Base-by-base conservation (phyloP, 2,113 vertebrate genomes). In the Tetrao urogallus region DNA sequence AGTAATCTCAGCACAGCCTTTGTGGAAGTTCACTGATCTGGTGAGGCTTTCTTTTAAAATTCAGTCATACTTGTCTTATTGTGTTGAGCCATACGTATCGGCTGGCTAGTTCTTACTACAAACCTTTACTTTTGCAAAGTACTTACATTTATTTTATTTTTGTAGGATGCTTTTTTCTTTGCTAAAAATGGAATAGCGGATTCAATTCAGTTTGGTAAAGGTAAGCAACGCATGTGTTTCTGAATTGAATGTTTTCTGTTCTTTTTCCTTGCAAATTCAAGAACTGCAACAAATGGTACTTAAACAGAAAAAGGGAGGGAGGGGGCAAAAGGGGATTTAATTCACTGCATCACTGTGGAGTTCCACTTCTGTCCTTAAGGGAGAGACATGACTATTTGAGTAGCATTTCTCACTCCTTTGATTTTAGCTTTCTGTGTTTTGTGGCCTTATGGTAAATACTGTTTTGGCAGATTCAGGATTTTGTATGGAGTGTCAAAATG, bases 181-280 rank as follows among this genome's bases (percentile, higher is more conserved):
- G 50, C 98, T 94, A 99, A 97, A 98, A 98, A 90, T 61, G 98
- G 98, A 93, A 95, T 98, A 73, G 81, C 94, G 70, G 97, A 98
- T 97, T 95, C 98, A 5, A 84, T 99, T 93, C 97, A 98, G 9
- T 97, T 98, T 97, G 98, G 98, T 96, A 98, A 98, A 98, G 99
- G 99, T 99, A 97, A n/a, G 97, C 94, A 57, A 91, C 28, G 92
- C 28, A 34, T 13, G 1, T 52, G 3, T 22, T 45, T 85, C 32
- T 60, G 57, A 89, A 22, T 0, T 21, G 14, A 32, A 25, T 30
- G 4, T 42, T 63, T 60, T 45, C 42, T 67, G 32, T 20, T 76
- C 25, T 65, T 69, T 88, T n/a, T 43, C 14, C 34, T 60, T 71
- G 34, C 4, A 4, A 43, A 14, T 66, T 54, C 14, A 18, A 56